A percentile compares a stretch with the other conserved stretches of the same genome.
Evolutionary conservation across 2,113 vertebrate species (phyloP).

Genomic region (Parus major): DNA sequence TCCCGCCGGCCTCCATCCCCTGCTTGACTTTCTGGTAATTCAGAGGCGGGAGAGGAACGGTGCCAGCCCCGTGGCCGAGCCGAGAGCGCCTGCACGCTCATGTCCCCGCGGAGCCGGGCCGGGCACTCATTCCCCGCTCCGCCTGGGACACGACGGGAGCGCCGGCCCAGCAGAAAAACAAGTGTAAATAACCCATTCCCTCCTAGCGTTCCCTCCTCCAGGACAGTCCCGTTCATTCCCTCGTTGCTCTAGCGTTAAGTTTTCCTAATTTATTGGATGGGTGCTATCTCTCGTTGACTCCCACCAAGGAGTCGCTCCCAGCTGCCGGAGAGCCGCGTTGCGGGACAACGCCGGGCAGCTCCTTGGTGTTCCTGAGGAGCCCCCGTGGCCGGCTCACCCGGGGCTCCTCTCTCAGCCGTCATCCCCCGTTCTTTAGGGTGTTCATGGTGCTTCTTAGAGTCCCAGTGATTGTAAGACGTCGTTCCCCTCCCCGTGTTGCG

Average conservation of each 20-base stretch:
- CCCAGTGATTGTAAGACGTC: slow-evolving; percentile 74
- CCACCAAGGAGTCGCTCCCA: slow-evolving; percentile 36
- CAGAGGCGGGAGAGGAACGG: not conserved
- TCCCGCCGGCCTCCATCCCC: not conserved
- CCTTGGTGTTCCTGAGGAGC: slow-evolving; percentile 63
- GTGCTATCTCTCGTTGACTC: slow-evolving; percentile 75
- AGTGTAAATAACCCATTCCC: slow-evolving; percentile 72
- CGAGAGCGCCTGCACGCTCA: not conserved
- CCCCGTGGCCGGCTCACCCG: slow-evolving; percentile 74
- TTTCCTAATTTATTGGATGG: slow-evolving; percentile 78
- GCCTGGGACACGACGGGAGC: no score
- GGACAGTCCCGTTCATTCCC: not conserved
- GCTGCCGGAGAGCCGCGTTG: slow-evolving; percentile 70
- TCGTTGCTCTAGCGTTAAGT: slow-evolving; percentile 42
- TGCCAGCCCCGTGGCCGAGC: not conserved
- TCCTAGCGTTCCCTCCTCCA: slow-evolving; percentile 35
- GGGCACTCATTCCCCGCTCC: no score
- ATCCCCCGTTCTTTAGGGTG: slow-evolving; percentile 59
- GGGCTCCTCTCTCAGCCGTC: slow-evolving; percentile 63
- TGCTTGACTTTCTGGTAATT: not conserved
- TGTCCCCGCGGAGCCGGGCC: not conserved
- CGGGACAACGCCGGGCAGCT: slow-evolving; percentile 72
- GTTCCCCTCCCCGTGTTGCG: slow-evolving; percentile 43
- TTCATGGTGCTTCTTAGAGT: slow-evolving; percentile 74
- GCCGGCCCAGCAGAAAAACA: slow-evolving; percentile 3